These are phyloP conservation scores for Cyclura pinguis DNA, from an alignment of 2,797 vertebrate species.

Conservation along the genomic window DNA sequence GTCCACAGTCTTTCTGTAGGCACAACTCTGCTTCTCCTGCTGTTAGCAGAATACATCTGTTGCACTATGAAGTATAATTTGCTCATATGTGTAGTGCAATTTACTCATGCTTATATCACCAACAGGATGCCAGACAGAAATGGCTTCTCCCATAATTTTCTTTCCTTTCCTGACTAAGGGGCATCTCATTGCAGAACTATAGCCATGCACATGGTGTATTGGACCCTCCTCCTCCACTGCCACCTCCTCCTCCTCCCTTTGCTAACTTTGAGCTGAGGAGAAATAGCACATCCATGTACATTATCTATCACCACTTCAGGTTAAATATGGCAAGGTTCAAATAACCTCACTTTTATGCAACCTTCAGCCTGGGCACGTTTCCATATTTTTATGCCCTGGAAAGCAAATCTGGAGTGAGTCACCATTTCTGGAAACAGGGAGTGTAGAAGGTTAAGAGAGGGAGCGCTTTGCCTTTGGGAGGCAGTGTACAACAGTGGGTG, in stretches of 20 bases:
- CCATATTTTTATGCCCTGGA: neutral
- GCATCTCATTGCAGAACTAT: neutral
- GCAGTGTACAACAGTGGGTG: neutral
- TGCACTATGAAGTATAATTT: too few species aligned
- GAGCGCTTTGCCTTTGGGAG: neutral
- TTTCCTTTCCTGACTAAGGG: neutral
- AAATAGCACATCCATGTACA: neutral
- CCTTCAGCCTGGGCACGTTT: neutral
- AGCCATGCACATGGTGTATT: neutral
- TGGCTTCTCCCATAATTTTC: neutral
- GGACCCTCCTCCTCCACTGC: too few species aligned
- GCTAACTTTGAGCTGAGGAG: neutral
- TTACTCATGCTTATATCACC: too few species aligned
- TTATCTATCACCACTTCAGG: neutral
- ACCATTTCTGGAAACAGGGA: slow-evolving; percentile 12
- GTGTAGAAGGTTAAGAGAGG: neutral
- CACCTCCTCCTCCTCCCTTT: too few species aligned
- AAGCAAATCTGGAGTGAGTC: neutral
- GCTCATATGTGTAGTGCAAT: too few species aligned
- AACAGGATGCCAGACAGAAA: neutral
- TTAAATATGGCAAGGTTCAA: neutral
- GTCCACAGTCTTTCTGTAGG: too few species aligned
- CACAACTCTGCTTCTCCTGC: too few species aligned
- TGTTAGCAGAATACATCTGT: too few species aligned
- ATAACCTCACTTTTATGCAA: neutral